Base-by-base conservation (phyloP, 2,888 invertebrate genomes). In the Chrysolina americana region DNA sequence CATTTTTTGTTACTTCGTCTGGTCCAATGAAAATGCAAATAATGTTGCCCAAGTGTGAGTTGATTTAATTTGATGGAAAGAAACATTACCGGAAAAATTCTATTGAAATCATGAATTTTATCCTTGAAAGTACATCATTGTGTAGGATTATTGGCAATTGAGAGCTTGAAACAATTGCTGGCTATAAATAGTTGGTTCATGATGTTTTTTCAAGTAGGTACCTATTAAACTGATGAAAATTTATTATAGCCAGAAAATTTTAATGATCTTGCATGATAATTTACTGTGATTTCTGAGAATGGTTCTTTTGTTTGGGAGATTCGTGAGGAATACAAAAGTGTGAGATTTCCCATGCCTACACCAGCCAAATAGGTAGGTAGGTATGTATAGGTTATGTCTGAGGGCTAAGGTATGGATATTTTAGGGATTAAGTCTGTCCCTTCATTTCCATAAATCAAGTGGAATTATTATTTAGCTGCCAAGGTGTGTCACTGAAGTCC, bases 181-280 rank as follows among this genome's bases (percentile, higher is more conserved):
- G 59, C 59, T 59, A 59, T 59, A 59, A 59, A 59, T 59, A 59
- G 59, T 59, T 28, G 28, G 36, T 59, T 28, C 59, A n/a, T 59
- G 59, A 28, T 36, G 59, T 28, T 15, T 59, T 59, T n/a, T 19
- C 19, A 8, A 50, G 50, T 50, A 50, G 50, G 50, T 50, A 59
- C 15, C 28, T 59, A 59, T 59, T 59, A 59, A n/a, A 59, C 9
- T 59, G 59, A 59, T 59, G 59, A 36, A 59, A 59, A 59, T 59
- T 59, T 59, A 59, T 59, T n/a, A 50, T 19, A n/a, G 36, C 17
- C n/a, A n/a, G 8, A n/a, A 28, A 59, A 59, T 59, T 59, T n/a
- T 36, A 59, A 59, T 59, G 28, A 59, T 23, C 59, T 59, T 59
- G 59, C 21, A 53, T 21, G 13, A 21, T 11, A 21, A 53, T 21